Conservation (phyloP, 2,888 invertebrate genomes). For the Stramonita haemastoma region DNA sequence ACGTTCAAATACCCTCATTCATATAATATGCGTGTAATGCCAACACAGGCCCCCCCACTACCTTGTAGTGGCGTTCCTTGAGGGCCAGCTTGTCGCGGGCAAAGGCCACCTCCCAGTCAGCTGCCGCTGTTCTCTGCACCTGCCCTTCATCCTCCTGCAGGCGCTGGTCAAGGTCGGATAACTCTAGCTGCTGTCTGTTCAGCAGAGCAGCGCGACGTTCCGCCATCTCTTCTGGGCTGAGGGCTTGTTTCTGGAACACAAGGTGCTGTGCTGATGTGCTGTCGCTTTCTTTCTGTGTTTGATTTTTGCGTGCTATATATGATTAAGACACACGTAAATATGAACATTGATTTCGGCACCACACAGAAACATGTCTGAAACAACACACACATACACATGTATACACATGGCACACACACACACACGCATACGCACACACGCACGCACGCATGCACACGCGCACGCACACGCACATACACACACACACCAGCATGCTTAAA, state of each 20-base stretch:
- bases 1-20: no score
- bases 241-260: slow-evolving; percentile 63
- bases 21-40: no score
- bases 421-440: not conserved
- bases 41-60: no score
- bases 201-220: slow-evolving; percentile 65
- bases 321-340: no score
- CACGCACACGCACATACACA: not conserved
- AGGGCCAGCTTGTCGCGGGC: slow-evolving; percentile 74
- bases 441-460: not conserved
- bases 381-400: no score
- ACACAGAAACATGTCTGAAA: no score
- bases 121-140: slow-evolving; percentile 66
- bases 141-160: slow-evolving; percentile 65
- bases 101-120: slow-evolving; percentile 73
- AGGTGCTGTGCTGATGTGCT: not conserved
- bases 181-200: slow-evolving; percentile 71
- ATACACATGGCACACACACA: not conserved
- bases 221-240: slow-evolving; percentile 70
- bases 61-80: slow-evolving; percentile 75
- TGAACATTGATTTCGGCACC: no score
- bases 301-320: no score
- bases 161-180: slow-evolving; percentile 67
- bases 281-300: no score
- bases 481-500: not conserved